These are phyloP conservation scores for Dendrolimus pini DNA, from an alignment of 2,888 invertebrate species.

Conservation along the genomic window DNA sequence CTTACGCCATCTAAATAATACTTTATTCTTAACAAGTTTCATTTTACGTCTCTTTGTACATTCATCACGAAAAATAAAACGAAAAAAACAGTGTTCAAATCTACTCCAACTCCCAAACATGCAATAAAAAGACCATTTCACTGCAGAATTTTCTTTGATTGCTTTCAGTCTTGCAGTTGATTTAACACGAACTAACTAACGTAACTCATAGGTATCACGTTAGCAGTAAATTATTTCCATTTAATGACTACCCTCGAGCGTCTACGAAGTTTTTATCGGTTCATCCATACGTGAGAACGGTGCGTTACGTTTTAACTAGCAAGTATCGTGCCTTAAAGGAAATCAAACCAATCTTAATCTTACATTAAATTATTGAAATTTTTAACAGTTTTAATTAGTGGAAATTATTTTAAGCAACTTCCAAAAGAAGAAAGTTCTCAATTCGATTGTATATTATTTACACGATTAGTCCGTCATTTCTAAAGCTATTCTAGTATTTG, in stretches of 20 bases:
- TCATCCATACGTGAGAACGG: constrained; percentile 48
- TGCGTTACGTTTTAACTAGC: constrained; percentile 36
- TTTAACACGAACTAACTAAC: background rate
- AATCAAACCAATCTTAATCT: constrained; percentile 17
- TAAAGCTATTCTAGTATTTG: too few species aligned
- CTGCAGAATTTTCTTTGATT: background rate
- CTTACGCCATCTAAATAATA: too few species aligned
- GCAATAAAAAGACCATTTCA: background rate
- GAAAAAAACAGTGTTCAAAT: too few species aligned
- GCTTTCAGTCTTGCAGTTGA: background rate
- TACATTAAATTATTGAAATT: constrained; percentile 15
- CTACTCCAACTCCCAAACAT: background rate
- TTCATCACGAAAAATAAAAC: too few species aligned
- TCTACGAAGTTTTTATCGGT: constrained; percentile 64
- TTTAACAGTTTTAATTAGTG: background rate
- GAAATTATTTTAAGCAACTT: too few species aligned
- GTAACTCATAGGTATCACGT: constrained; percentile 9
- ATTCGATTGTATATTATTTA: too few species aligned
- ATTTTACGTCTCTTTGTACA: too few species aligned
- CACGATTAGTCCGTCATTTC: too few species aligned
- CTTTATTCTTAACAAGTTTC: too few species aligned
- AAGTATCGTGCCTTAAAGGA: constrained; percentile 20
- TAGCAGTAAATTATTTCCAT: constrained; percentile 45
- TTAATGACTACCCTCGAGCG: constrained; percentile 44
- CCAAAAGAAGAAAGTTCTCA: too few species aligned